Evolutionary conservation across 2,888 invertebrate species (phyloP).

Genomic region (Coenonympha arcania): DNA sequence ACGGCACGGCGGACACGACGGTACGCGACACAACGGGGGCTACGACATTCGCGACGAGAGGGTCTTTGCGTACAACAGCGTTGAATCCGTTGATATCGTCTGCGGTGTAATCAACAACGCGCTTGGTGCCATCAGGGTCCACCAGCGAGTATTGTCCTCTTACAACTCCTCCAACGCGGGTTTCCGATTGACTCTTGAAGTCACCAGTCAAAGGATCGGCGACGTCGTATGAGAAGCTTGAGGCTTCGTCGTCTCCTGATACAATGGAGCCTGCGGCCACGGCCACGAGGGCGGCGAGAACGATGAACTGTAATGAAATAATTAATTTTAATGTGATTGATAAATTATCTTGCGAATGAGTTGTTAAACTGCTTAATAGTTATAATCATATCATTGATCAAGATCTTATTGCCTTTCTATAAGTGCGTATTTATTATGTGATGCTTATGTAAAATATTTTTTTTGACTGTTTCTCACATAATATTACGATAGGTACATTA

Average conservation of each 20-base stretch:
- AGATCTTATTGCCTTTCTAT: too few species aligned
- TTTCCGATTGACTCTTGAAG: constrained; percentile 73
- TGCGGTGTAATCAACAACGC: constrained; percentile 74
- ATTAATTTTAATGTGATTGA: background rate
- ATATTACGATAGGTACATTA: too few species aligned
- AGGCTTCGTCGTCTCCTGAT: constrained; percentile 67
- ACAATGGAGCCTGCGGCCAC: constrained; percentile 57
- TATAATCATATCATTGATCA: too few species aligned
- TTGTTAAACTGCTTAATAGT: too few species aligned
- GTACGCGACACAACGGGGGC: constrained; percentile 33
- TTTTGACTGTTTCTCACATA: too few species aligned
- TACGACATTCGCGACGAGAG: constrained; percentile 38
- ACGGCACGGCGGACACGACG: constrained; percentile 32
- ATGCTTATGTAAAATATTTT: too few species aligned
- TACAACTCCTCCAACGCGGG: constrained; percentile 69
- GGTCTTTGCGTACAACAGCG: constrained; percentile 72
- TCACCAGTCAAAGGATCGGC: constrained; percentile 75
- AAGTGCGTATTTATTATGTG: too few species aligned
- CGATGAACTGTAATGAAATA: constrained; percentile 18
- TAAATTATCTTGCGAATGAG: too few species aligned
- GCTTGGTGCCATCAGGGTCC: constrained; percentile 72
- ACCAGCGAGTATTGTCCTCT: constrained; percentile 72
- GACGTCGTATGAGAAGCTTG: constrained; percentile 73
- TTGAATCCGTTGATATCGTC: constrained; percentile 75
- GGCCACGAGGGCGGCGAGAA: constrained; percentile 58